These are phyloP conservation scores for Drosophila serrata DNA, from an alignment of 1,140 invertebrate species.

Conservation along the genomic window DNA sequence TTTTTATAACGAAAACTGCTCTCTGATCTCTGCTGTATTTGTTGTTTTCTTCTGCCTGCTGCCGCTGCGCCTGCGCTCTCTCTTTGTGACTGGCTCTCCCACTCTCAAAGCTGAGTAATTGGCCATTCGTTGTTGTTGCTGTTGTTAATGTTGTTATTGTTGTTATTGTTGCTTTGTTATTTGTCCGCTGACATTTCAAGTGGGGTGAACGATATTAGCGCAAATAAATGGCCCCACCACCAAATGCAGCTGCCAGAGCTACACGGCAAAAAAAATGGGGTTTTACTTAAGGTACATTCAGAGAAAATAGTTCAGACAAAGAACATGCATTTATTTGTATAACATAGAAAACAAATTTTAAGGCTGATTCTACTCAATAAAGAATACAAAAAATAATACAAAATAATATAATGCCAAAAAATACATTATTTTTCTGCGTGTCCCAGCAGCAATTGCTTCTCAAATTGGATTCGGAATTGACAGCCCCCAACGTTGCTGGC, in stretches of 20 bases:
- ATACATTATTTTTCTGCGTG: not conserved
- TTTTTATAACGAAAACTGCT: conserved; percentile 27
- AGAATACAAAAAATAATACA: too few relatives aligned
- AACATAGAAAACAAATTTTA: not conserved
- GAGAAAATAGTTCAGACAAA: not conserved
- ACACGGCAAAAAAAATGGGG: conserved; percentile 4
- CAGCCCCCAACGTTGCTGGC: conserved; percentile 38
- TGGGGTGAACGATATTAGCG: conserved; percentile 82
- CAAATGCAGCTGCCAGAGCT: conserved; percentile 64
- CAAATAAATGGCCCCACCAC: conserved; percentile 77
- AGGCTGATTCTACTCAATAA: too few relatives aligned
- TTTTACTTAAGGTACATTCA: not conserved
- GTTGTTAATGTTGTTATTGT: conserved; percentile 6
- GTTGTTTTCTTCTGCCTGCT: conserved; percentile 28
- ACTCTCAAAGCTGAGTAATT: conserved; percentile 40
- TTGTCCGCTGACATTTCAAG: conserved; percentile 78
- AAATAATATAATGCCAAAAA: not conserved
- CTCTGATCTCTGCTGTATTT: conserved; percentile 36
- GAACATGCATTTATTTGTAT: not conserved
- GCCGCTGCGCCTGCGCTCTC: conserved; percentile 49
- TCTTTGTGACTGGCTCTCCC: not conserved
- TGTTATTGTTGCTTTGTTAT: conserved; percentile 38
- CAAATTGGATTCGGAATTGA: conserved; percentile 49
- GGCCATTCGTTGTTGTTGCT: conserved; percentile 22
- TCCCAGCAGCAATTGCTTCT: conserved; percentile 3